These are phyloP conservation scores for Oceanodroma tethys DNA, from an alignment of 2,113 vertebrate species.

Conservation along the genomic window DNA sequence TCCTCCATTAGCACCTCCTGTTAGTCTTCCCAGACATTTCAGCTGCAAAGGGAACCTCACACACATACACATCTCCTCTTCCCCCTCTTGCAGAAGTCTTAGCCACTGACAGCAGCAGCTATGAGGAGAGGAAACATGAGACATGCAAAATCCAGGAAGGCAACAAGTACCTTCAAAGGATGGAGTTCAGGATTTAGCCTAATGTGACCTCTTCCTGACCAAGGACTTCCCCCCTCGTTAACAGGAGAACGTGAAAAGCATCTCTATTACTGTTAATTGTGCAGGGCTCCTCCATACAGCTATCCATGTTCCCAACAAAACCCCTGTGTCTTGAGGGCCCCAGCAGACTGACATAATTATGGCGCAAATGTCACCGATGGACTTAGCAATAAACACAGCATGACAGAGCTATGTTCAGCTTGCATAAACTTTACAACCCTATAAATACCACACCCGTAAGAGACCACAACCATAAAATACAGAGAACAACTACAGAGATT, in stretches of 20 bases:
- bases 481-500: background rate
- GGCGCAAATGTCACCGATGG: background rate
- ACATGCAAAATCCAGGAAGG: background rate
- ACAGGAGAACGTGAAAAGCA: background rate
- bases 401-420: background rate
- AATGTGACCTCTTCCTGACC: background rate
- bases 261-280: background rate
- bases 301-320: background rate
- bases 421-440: background rate
- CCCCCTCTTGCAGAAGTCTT: background rate
- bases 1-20: background rate
- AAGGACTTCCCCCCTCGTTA: background rate
- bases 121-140: background rate
- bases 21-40: background rate
- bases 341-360: background rate
- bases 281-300: background rate
- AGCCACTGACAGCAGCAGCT: background rate
- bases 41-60: background rate
- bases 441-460: background rate
- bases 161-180: background rate
- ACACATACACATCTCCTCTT: background rate
- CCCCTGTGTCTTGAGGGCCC: background rate
- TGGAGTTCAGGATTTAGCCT: background rate
- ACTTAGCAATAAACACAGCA: background rate
- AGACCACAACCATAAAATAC: background rate